Base-by-base conservation (phyloP, 2,888 invertebrate species). In the Punctoribates punctum region DNA sequence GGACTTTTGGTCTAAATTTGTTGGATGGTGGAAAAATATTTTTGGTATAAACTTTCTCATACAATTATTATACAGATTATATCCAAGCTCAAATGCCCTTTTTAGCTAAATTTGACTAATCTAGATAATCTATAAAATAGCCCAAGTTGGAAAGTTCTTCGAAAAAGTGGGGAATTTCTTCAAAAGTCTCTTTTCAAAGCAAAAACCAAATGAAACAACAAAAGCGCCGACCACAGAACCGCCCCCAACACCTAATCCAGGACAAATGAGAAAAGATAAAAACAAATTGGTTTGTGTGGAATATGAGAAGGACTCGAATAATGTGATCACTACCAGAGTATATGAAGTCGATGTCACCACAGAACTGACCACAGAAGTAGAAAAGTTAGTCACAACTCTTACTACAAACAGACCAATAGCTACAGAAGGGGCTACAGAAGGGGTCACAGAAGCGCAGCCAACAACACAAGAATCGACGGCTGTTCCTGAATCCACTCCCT, bases 151-250 rank as follows among this genome's bases (percentile, higher is more conserved):
- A 15, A 72, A 46, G 20, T 72, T 72, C 23, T 42, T 72, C 8
- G n/a, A 48, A 48, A 72, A 72, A 72, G 27, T 72, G 9, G 72
- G 42, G 15, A 72, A 46, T 8, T 72, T 72, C 27, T 25, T 72
- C 20, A 17, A 46, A 2, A 72, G 38, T 25, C 17, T 72, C 1
- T 72, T 72, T 17, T 6, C 38, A 4, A 23, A 25, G 0, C 42
- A 70, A 11, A 70, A 46, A n/a, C n/a, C n/a, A n/a, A n/a, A n/a
- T n/a, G 34, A 34, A n/a, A 51, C 57, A 57, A 57, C 57, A 6
- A 4, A 1, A n/a, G 15, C 15, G 1, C 11, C 38, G 0, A 72
- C 48, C 11, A 72, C 72, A 13, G 27, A 25, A 48, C 42, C 25
- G 17, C 72, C 72, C 8, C 72, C 72, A 15, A 72, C 72, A 15